Base-by-base conservation (phyloP, 2,113 vertebrate species). In the Colinus virginianus region DNA sequence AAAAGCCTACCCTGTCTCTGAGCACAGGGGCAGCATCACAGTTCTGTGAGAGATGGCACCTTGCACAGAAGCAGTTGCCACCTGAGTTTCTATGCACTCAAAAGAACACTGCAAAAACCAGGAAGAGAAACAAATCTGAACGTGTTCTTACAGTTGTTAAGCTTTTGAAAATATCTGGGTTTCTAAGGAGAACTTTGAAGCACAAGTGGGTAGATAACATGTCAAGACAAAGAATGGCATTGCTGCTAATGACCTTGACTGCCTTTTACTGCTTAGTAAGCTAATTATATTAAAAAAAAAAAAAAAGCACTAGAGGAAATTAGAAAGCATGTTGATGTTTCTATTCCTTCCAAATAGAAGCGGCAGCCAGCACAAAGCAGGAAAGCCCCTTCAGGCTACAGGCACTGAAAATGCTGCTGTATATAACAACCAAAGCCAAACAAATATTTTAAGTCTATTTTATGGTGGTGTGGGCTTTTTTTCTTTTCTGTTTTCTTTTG, bases 301-400 rank as follows among this genome's bases (percentile, higher is more conserved):
- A 64, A 45, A 81, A 28, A 43, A 96, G 59, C 87, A 40, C 40
- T 40, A 90, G 71, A 94, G 95, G 89, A 96, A 96, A 95, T 94
- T 79, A 89, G 87, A 87, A 92, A 32, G 87, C 81, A 55, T 70
- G 59, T 80, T 94, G 89, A 74, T 89, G 56, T 92, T 95, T 94
- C 56, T 90, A 43, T 79, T 93, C 32, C 71, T 96, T 87, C 51
- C 76, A 93, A 94, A 94, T 67, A 78, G 89, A 90, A 93, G 91
- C 72, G 88, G 68, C 51, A 94, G 59, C 38, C 75, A 87, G 38
- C 23, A 70, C 59, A 30, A 85, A 77, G 67, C 66, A 91, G 78
- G 61, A 94, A 94, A 94, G 49, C 53, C 87, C 89, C 93, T 91
- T 70, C 61, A 48, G 68, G 78, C 78, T 94, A 90, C 16, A 22